Evolutionary conservation across 2,888 invertebrate genomes (phyloP).

Genomic region (Thysanoteuthis rhombus): DNA sequence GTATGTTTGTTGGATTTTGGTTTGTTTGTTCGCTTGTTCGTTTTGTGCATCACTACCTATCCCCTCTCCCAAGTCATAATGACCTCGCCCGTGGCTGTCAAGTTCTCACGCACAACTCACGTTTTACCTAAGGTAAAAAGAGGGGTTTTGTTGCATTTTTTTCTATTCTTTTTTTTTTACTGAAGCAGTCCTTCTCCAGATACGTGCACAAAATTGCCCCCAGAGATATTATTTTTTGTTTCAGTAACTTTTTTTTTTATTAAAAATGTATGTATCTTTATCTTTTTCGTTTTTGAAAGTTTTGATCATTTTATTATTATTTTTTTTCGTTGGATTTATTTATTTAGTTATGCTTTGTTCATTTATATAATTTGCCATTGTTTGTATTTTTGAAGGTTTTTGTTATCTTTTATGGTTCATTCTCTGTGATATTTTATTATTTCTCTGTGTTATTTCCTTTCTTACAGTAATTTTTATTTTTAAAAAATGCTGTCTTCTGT

Average conservation of each 20-base stretch:
- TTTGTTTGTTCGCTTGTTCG: no score
- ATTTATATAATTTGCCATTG: neutral
- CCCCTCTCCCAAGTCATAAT: neutral
- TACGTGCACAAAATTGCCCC: neutral
- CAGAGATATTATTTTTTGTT: neutral
- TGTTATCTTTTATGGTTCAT: neutral
- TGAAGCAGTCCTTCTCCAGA: neutral
- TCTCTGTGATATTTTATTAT: neutral
- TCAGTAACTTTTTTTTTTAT: neutral
- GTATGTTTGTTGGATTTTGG: neutral
- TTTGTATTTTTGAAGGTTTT: neutral
- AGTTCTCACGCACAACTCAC: neutral
- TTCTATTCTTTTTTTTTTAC: neutral
- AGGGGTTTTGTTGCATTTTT: neutral
- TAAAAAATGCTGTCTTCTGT: neutral
- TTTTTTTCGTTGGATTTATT: neutral
- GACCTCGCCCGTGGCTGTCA: conserved; percentile 12
- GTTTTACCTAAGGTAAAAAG: neutral
- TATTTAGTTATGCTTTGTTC: neutral
- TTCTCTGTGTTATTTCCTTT: neutral
- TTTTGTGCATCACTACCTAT: neutral
- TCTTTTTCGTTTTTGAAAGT: neutral
- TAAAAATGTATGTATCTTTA: neutral
- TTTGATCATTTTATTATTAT: neutral
- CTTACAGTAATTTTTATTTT: no score